Conservation (phyloP, 2,113 vertebrate species). For the Ptilorrhoa leucosticta region DNA sequence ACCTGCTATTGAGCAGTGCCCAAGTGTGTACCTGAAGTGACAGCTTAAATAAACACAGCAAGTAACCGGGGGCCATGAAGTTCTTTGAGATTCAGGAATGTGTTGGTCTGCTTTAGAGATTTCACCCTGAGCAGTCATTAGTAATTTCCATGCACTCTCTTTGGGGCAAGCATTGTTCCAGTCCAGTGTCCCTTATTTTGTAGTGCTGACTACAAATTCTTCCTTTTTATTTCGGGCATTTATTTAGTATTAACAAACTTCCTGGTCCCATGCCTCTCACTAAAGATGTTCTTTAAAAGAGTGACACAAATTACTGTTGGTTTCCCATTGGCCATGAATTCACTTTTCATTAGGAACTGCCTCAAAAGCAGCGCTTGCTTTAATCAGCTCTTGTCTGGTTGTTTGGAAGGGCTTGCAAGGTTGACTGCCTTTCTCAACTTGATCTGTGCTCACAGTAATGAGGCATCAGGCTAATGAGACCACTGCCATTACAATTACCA, state of each 20-base stretch:
- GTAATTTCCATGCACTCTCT: not conserved
- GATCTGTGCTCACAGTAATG: constrained; percentile 39
- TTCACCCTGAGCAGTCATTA: not conserved
- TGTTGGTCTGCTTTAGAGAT: not conserved
- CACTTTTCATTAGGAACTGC: not conserved
- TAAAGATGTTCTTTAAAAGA: constrained; percentile 8
- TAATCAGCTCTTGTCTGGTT: not conserved
- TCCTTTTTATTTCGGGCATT: constrained; percentile 1
- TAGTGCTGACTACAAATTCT: not conserved
- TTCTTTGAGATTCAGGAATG: not conserved
- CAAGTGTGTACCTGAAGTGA: not conserved
- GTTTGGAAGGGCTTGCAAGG: constrained; percentile 31
- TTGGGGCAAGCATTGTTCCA: not conserved
- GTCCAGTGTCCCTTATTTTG: not conserved
- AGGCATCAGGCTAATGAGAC: constrained; percentile 48
- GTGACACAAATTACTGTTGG: constrained; percentile 45
- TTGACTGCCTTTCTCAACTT: constrained; percentile 32
- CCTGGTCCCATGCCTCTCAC: constrained; percentile 22
- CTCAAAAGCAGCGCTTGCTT: constrained; percentile 19
- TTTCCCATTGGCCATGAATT: constrained; percentile 8
- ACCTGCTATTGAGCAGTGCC: not conserved
- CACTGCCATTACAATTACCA: constrained; percentile 40
- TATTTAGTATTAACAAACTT: constrained; percentile 39
- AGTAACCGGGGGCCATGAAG: not conserved
- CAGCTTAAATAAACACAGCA: not conserved